Evolutionary conservation across 1,140 invertebrate genomes (phyloP).

Genomic region (Watersipora subatra): DNA sequence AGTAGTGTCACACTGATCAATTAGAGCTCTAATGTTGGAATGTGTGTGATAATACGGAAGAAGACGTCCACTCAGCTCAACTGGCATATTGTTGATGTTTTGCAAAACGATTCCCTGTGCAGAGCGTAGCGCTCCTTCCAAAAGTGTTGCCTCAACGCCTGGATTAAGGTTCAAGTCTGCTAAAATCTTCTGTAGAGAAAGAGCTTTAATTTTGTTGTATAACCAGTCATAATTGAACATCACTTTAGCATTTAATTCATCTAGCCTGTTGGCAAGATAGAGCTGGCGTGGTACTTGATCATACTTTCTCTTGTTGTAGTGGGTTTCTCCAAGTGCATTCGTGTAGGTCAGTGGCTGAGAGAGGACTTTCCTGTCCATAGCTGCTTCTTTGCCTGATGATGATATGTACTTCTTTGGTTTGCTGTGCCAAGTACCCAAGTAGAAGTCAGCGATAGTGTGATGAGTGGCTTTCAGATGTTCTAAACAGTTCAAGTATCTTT

Average conservation of each 20-base stretch:
- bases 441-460: conserved; percentile 30
- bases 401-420: neutral
- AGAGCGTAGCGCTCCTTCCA: conserved; percentile 23
- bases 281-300: conserved; percentile 31
- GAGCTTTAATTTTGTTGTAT: conserved; percentile 31
- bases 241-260: conserved; percentile 26
- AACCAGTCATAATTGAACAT: conserved; percentile 36
- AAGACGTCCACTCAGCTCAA: conserved; percentile 26
- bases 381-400: neutral
- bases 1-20: conserved; percentile 26
- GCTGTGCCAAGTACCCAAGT: conserved; percentile 24
- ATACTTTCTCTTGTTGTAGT: conserved; percentile 30
- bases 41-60: conserved; percentile 27
- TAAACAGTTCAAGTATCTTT: conserved; percentile 18
- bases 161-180: conserved; percentile 27
- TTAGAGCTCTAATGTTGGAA: conserved; percentile 23
- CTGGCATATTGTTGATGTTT: conserved; percentile 25
- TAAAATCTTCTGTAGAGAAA: conserved; percentile 28
- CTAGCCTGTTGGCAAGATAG: conserved; percentile 18
- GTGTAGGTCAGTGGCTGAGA: conserved; percentile 25
- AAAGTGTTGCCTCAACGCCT: conserved; percentile 20
- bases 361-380: conserved; percentile 20
- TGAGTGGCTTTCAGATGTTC: conserved; percentile 16
- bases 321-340: conserved; percentile 7
- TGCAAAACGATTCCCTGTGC: conserved; percentile 19